A percentile compares a stretch with the other conserved stretches of the same genome.
Evolutionary conservation across 2,888 invertebrate species (phyloP).

Genomic region (Spodoptera exigua): DNA sequence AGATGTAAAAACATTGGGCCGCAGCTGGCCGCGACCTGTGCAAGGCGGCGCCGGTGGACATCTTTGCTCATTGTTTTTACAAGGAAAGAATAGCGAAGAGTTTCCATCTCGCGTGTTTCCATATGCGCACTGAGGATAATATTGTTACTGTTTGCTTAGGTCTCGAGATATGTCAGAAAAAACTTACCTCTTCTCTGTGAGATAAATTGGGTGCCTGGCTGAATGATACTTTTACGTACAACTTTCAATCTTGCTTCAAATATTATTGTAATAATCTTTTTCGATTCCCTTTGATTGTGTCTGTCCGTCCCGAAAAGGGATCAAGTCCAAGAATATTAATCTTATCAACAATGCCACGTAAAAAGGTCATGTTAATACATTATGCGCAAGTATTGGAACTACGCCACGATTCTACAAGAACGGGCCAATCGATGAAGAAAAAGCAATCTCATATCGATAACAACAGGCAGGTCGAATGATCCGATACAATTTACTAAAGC

Average conservation of each 20-base stretch:
- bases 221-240: conserved; percentile 11
- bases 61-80: conserved; percentile 22
- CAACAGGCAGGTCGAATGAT: conserved; percentile 1
- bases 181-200: conserved; percentile 9
- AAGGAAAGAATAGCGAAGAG: conserved; percentile 29
- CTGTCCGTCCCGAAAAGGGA: conserved; percentile 27
- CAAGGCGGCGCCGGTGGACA: neutral
- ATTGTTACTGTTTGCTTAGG: conserved; percentile 35
- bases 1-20: conserved; percentile 4
- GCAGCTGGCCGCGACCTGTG: neutral
- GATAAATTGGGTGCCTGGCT: conserved; percentile 10
- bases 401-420: conserved; percentile 3
- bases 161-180: conserved; percentile 6
- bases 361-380: conserved; percentile 25
- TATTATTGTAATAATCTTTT: conserved; percentile 40
- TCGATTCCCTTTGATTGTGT: conserved; percentile 44
- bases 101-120: conserved; percentile 5
- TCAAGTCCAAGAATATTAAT: conserved; percentile 47
- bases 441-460: conserved; percentile 12
- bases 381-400: conserved; percentile 16
- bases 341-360: conserved; percentile 41
- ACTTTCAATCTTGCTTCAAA: conserved; percentile 35
- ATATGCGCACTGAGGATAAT: conserved; percentile 13
- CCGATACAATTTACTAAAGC: conserved; percentile 1
- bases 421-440: conserved; percentile 7